Conservation (phyloP, 2,113 vertebrate genomes). For the Acrocephalus kingi region DNA sequence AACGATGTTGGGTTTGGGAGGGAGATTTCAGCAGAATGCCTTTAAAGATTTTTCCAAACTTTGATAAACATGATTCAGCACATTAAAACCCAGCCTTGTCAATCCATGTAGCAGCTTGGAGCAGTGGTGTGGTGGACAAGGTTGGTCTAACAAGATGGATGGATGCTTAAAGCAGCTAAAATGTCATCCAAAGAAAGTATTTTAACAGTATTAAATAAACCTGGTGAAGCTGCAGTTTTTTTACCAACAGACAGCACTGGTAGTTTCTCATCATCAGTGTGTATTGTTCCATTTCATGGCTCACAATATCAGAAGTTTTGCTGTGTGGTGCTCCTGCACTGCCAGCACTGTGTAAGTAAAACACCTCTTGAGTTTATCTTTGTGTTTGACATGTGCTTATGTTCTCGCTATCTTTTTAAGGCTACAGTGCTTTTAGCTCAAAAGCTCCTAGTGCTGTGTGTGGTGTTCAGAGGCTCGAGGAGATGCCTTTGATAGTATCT, state of each 20-base stretch:
- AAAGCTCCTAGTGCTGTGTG: background rate
- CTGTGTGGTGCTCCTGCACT: background rate
- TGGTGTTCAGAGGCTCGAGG: background rate
- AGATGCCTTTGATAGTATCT: background rate
- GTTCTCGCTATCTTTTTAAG: background rate
- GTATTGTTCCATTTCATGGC: background rate
- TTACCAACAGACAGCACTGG: background rate
- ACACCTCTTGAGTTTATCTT: background rate
- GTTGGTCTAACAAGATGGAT: background rate
- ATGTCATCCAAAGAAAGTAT: background rate
- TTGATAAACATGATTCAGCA: background rate
- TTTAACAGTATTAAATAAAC: background rate
- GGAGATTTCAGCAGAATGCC: background rate
- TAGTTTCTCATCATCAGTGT: background rate
- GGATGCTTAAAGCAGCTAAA: background rate
- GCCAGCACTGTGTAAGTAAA: background rate
- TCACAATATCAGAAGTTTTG: background rate
- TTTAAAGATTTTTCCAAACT: background rate
- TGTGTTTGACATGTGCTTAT: background rate
- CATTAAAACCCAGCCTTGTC: background rate
- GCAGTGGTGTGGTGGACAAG: background rate
- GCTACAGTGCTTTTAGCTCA: background rate
- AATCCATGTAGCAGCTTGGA: background rate
- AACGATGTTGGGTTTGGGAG: background rate
- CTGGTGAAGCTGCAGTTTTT: background rate